Evolutionary conservation across 1,140 invertebrate species (phyloP).

Genomic region (Camponotus floridanus): DNA sequence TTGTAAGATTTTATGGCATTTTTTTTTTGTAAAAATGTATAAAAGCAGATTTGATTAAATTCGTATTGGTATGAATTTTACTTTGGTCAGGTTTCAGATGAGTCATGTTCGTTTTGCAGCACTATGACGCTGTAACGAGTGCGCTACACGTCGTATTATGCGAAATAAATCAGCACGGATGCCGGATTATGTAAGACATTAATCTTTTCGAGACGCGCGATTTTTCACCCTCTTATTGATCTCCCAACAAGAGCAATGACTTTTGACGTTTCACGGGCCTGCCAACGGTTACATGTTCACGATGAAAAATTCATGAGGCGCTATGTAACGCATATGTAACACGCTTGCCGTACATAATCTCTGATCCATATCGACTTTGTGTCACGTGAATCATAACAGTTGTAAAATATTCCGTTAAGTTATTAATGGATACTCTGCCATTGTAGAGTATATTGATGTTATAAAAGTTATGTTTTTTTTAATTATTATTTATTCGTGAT

Average conservation of each 20-base stretch:
- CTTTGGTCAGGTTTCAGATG: slow-evolving; percentile 30
- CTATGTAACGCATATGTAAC: slow-evolving; percentile 56
- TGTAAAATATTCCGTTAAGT: slow-evolving; percentile 16
- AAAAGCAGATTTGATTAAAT: slow-evolving; percentile 56
- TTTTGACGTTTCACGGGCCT: slow-evolving; percentile 53
- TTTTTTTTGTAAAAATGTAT: slow-evolving; percentile 11
- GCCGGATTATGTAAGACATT: slow-evolving; percentile 63
- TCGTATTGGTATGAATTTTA: slow-evolving; percentile 49
- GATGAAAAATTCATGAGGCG: slow-evolving; percentile 62
- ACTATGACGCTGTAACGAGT: slow-evolving; percentile 43
- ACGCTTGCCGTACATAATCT: slow-evolving; percentile 55
- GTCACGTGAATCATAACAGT: slow-evolving; percentile 52
- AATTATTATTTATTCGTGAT: neutral
- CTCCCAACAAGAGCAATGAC: slow-evolving; percentile 59
- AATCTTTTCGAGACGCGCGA: slow-evolving; percentile 56
- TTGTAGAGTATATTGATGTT: neutral
- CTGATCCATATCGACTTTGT: slow-evolving; percentile 47
- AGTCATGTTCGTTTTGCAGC: slow-evolving; percentile 41
- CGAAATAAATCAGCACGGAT: slow-evolving; percentile 60
- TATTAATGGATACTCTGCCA: neutral
- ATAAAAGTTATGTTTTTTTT: neutral
- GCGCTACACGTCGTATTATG: slow-evolving; percentile 49
- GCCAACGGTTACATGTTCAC: slow-evolving; percentile 45
- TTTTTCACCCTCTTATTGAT: slow-evolving; percentile 61
- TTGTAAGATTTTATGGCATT: neutral